A percentile compares a stretch with the other conserved stretches of the same genome.
These are phyloP conservation scores for Scomber colias DNA, from an alignment of 2,113 vertebrate species.

Conservation along the genomic window DNA sequence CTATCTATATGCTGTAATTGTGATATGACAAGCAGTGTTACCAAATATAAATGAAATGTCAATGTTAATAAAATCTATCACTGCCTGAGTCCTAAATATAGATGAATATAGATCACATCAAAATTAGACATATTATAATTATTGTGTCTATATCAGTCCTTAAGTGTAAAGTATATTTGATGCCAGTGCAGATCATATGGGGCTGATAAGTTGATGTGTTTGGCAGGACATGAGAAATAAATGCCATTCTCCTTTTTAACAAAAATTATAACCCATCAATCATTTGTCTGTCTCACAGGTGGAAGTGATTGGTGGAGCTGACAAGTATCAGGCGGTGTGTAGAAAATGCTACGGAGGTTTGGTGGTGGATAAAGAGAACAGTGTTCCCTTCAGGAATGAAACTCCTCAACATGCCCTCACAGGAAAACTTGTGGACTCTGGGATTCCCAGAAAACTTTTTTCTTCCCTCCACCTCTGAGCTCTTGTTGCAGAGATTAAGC, in stretches of 20 bases:
- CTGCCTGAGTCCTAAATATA: neutral
- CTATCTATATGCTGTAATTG: too few relatives aligned
- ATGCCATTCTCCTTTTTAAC: too few relatives aligned
- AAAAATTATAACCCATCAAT: neutral
- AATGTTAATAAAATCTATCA: neutral
- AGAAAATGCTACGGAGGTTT: slow-evolving; percentile 89
- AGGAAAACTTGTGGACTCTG: slow-evolving; percentile 63
- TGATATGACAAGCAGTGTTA: too few relatives aligned
- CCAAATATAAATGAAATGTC: too few relatives aligned
- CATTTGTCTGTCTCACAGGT: slow-evolving; percentile 82
- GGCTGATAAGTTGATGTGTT: too few relatives aligned
- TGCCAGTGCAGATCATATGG: neutral
- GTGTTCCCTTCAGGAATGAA: slow-evolving; percentile 55
- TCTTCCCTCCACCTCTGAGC: slow-evolving; percentile 78
- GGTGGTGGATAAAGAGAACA: slow-evolving; percentile 86
- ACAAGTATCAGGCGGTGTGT: slow-evolving; percentile 96
- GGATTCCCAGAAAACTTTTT: slow-evolving; percentile 83
- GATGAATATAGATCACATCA: neutral
- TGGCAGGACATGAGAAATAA: too few relatives aligned
- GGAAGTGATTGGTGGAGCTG: slow-evolving; percentile 95
- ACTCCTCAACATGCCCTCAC: slow-evolving; percentile 52
- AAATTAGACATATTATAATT: neutral
- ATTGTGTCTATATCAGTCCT: neutral
- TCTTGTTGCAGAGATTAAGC: fast-evolving
- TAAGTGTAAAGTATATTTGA: neutral